These are phyloP conservation scores for Pseudomyrmex cubaensis DNA, from an alignment of 1,140 invertebrate species.

Conservation along the genomic window DNA sequence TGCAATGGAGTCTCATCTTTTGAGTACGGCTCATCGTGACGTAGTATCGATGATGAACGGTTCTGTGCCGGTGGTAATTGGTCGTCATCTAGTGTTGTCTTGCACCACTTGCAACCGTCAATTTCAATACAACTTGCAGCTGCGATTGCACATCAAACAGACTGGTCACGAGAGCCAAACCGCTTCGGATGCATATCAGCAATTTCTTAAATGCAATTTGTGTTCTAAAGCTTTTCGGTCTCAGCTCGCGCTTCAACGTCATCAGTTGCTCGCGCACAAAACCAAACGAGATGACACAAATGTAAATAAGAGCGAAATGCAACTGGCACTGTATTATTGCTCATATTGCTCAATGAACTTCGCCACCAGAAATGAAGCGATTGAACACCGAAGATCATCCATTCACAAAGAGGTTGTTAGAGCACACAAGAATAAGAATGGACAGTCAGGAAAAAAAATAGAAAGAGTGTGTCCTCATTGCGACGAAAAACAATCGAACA, in stretches of 20 bases:
- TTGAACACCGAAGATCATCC: conserved; percentile 88
- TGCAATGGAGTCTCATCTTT: conserved; percentile 90
- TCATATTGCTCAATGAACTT: conserved; percentile 89
- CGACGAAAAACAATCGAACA: conserved; percentile 82
- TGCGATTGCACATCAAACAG: conserved; percentile 87
- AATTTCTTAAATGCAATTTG: conserved; percentile 86
- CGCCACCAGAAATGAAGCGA: conserved; percentile 86
- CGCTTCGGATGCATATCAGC: conserved; percentile 89
- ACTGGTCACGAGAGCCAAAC: conserved; percentile 85
- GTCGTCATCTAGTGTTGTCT: conserved; percentile 87
- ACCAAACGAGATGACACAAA: conserved; percentile 82
- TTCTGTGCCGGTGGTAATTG: conserved; percentile 92
- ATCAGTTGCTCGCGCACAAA: conserved; percentile 78
- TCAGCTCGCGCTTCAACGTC: conserved; percentile 88
- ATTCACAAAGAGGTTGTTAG: conserved; percentile 86
- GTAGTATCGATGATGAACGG: conserved; percentile 90
- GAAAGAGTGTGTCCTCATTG: conserved; percentile 88
- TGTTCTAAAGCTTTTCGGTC: conserved; percentile 87
- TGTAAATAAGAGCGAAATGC: conserved; percentile 76
- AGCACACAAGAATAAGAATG: conserved; percentile 78
- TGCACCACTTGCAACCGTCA: conserved; percentile 88
- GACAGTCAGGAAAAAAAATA: conserved; percentile 20
- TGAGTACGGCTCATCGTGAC: conserved; percentile 88
- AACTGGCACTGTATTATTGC: conserved; percentile 86
- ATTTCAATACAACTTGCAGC: conserved; percentile 90